Conservation (phyloP, 2,888 invertebrate genomes). For the Lithodes maja region DNA sequence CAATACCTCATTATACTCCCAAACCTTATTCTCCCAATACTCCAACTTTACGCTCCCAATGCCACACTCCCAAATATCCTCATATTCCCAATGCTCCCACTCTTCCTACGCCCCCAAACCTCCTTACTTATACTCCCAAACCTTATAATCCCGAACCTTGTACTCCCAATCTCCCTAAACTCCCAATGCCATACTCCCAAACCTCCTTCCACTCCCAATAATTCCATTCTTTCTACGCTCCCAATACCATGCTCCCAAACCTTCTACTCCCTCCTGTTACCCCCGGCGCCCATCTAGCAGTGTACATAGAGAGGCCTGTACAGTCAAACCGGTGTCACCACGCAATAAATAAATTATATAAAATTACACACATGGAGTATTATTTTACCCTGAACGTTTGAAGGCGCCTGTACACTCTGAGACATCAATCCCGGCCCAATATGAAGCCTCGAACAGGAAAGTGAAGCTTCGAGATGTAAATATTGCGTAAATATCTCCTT, state of each 20-base stretch:
- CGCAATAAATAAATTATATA: conserved; percentile 6
- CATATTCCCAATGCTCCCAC: no score
- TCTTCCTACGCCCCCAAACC: background rate
- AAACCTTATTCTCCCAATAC: background rate
- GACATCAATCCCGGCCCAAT: background rate
- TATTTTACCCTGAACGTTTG: background rate
- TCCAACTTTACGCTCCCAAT: no score
- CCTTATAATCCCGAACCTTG: no score
- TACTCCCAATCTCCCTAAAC: background rate
- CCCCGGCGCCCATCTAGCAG: background rate
- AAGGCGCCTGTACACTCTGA: background rate
- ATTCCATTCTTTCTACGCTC: background rate
- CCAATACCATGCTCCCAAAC: background rate
- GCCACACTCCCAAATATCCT: no score
- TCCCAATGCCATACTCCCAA: background rate
- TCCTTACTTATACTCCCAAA: background rate
- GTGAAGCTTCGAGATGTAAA: background rate
- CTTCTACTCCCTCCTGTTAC: background rate
- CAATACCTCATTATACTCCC: background rate
- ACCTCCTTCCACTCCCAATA: background rate
- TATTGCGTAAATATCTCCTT: background rate
- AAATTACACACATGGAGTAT: background rate
- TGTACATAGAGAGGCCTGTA: background rate
- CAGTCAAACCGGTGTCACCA: conserved; percentile 3
- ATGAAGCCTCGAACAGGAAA: background rate